Percentiles rank a stretch among this genome's conserved stretches.
phyloP scores from a whole-genome alignment of 23 tunicate species.

The Trididemnum nubilum region DNA sequence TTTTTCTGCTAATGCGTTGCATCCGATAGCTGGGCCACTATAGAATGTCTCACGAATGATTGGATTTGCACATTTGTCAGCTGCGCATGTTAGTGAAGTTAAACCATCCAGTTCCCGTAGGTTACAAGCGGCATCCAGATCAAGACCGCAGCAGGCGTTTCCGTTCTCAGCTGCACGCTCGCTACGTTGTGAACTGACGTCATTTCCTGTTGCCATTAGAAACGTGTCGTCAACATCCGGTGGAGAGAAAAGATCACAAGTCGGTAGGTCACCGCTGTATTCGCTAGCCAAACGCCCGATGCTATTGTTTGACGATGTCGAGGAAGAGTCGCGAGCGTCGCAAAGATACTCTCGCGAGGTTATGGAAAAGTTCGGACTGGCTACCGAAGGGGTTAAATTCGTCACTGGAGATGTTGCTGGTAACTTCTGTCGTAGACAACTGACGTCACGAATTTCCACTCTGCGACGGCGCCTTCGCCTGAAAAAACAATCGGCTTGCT shows the following conservation, averaged over 20 bases:
- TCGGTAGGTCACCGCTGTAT: slow-evolving; percentile 21
- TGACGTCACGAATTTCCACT: slow-evolving; percentile 72
- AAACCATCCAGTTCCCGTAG: no score
- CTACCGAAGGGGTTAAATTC: background rate
- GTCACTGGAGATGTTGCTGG: background rate
- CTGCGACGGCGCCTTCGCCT: slow-evolving; percentile 82
- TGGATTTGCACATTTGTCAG: no score
- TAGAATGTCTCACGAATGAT: no score
- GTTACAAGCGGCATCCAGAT: background rate
- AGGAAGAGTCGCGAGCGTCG: background rate
- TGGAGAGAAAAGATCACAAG: slow-evolving; percentile 10
- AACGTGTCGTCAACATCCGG: slow-evolving; percentile 32
- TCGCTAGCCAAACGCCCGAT: background rate
- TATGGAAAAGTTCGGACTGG: background rate
- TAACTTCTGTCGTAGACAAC: slow-evolving; percentile 4
- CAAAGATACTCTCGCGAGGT: background rate
- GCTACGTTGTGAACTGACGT: slow-evolving; percentile 10
- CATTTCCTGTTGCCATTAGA: slow-evolving; percentile 34
- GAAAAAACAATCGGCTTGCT: slow-evolving; percentile 8
- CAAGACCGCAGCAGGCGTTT: slow-evolving; percentile 15
- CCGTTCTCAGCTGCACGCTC: slow-evolving; percentile 18
- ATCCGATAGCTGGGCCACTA: no score
- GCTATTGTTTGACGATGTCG: slow-evolving; percentile 18
- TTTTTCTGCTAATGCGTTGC: no score
- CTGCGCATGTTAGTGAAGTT: no score